These are phyloP conservation scores for Sialia sialis DNA, from an alignment of 2,113 vertebrate species.

Conservation along the genomic window DNA sequence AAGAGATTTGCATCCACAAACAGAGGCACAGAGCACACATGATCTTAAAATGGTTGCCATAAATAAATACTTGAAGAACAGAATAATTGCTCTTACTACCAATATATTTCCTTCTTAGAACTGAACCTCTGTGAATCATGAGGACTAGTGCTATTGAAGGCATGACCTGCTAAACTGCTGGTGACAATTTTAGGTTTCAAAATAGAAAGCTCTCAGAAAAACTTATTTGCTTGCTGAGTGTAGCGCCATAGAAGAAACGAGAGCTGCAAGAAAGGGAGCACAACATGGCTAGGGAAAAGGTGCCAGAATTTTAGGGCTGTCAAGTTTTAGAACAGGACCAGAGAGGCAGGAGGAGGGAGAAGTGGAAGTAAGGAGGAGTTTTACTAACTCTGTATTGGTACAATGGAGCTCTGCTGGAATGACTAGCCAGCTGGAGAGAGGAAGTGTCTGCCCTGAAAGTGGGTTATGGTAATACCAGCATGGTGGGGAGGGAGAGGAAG, in stretches of 20 bases:
- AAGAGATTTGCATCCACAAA: background rate
- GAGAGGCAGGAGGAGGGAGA: background rate
- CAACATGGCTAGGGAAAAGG: background rate
- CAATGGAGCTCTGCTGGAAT: background rate
- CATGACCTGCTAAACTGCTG: background rate
- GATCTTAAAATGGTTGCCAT: background rate
- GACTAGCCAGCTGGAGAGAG: background rate
- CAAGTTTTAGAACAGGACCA: background rate
- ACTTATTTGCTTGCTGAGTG: background rate
- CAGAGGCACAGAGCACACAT: background rate
- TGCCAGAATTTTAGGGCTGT: background rate
- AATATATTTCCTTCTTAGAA: background rate
- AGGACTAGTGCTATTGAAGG: background rate
- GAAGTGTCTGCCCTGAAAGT: background rate
- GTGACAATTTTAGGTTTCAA: background rate
- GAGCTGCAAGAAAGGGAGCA: background rate
- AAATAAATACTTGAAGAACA: background rate
- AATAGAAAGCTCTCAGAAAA: background rate
- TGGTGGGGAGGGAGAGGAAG: background rate
- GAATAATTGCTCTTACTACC: background rate
- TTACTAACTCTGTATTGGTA: background rate
- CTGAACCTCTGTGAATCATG: background rate
- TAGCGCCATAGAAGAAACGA: background rate
- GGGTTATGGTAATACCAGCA: conserved; percentile 8
- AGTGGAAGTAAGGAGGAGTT: background rate